Evolutionary conservation across 2,797 vertebrate genomes (phyloP).

Genomic region (Myripristis jacobus): DNA sequence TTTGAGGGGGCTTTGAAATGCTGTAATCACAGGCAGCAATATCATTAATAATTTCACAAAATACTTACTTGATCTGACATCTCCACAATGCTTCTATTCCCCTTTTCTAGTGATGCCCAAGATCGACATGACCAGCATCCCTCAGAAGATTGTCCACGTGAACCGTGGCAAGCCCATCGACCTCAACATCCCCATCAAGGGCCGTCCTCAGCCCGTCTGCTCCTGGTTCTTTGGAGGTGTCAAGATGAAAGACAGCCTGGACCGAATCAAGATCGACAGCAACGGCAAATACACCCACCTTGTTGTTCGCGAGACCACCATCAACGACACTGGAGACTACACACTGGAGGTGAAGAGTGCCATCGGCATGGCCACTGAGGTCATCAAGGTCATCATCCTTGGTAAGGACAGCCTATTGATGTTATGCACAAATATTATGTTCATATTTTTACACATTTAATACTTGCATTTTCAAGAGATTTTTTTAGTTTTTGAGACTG

Average conservation of each 20-base stretch:
- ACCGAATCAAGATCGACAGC: conserved; percentile 93
- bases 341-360: conserved; percentile 93
- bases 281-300: conserved; percentile 88
- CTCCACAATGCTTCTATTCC: background rate
- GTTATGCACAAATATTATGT: background rate
- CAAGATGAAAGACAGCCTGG: conserved; percentile 93
- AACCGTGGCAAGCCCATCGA: conserved; percentile 92
- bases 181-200: conserved; percentile 91
- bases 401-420: conserved; percentile 83
- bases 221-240: conserved; percentile 93
- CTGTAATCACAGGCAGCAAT: background rate
- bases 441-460: background rate
- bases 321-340: conserved; percentile 94
- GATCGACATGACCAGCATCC: conserved; percentile 93
- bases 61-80: background rate
- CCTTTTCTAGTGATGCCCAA: conserved; percentile 88
- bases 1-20: background rate
- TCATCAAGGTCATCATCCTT: conserved; percentile 95
- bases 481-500: background rate
- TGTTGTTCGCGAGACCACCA: conserved; percentile 93
- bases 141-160: conserved; percentile 94
- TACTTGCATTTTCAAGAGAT: background rate
- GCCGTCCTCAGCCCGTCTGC: conserved; percentile 88
- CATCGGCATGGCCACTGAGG: conserved; percentile 88
- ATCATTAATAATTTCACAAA: background rate